Conservation (phyloP, 1,140 invertebrate species). For the Acromyrmex heyeri region DNA sequence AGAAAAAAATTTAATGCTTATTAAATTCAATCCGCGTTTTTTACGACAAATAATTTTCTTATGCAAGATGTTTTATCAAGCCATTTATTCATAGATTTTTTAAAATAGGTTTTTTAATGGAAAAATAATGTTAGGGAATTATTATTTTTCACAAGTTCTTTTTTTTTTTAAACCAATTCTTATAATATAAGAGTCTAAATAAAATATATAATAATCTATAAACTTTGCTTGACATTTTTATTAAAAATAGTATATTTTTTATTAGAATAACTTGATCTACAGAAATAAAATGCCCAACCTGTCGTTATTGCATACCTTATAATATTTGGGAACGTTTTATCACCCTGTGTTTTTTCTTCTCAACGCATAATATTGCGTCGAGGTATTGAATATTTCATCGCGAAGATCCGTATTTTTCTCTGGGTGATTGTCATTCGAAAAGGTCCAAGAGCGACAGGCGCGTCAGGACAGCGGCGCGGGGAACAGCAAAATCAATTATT, state of each 20-base stretch:
- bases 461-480: slow-evolving; percentile 42
- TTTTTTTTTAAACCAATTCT: background rate
- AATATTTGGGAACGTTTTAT: background rate
- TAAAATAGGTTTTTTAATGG: background rate
- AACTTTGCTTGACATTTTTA: background rate
- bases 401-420: slow-evolving; percentile 78
- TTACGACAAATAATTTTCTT: background rate
- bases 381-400: slow-evolving; percentile 82
- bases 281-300: background rate
- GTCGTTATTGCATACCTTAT: background rate
- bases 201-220: background rate
- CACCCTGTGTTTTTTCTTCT: slow-evolving; percentile 8
- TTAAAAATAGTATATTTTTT: background rate
- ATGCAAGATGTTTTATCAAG: background rate
- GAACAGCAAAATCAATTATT: slow-evolving; percentile 86
- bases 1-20: background rate
- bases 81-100: background rate
- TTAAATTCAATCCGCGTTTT: slow-evolving; percentile 14
- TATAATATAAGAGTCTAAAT: background rate
- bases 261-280: background rate
- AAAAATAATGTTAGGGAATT: background rate
- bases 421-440: slow-evolving; percentile 81
- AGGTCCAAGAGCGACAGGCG: slow-evolving; percentile 67
- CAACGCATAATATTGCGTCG: slow-evolving; percentile 31
- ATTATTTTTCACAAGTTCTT: background rate